Evolutionary conservation across 2,888 invertebrate species (phyloP).

Genomic region (Tetranychus piercei): DNA sequence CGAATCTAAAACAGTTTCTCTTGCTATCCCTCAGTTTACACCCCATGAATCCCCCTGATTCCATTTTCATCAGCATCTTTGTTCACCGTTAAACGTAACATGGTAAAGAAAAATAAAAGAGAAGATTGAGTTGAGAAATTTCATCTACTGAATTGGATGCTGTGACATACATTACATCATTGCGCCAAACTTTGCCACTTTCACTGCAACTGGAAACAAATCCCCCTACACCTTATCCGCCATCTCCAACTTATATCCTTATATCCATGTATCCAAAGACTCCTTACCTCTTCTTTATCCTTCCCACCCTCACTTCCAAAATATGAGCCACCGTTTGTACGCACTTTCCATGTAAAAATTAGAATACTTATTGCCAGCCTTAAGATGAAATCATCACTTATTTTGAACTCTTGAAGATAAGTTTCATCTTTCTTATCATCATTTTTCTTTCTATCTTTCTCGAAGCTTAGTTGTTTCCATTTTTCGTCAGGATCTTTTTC

Average conservation of each 20-base stretch:
- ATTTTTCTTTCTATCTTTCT: neutral
- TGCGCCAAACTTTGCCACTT: neutral
- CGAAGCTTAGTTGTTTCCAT: too few species aligned
- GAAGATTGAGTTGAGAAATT: neutral
- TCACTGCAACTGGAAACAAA: neutral
- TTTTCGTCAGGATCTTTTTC: neutral
- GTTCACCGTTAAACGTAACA: neutral
- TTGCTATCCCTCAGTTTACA: neutral
- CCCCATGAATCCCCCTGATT: neutral
- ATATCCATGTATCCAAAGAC: neutral
- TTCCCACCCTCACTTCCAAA: constrained; percentile 3
- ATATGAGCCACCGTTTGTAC: neutral
- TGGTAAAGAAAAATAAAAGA: neutral
- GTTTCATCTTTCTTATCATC: neutral
- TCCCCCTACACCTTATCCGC: neutral
- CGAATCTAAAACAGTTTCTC: too few species aligned
- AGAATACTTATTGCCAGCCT: neutral
- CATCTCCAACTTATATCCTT: neutral
- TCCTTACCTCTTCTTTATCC: constrained; percentile 1
- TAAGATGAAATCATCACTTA: neutral
- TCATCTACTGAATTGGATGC: neutral
- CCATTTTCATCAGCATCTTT: neutral
- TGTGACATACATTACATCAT: neutral
- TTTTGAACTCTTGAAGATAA: neutral
- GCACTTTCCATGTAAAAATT: neutral